Conservation (phyloP, 2,888 invertebrate genomes). For the Ichneumon xanthorius region DNA sequence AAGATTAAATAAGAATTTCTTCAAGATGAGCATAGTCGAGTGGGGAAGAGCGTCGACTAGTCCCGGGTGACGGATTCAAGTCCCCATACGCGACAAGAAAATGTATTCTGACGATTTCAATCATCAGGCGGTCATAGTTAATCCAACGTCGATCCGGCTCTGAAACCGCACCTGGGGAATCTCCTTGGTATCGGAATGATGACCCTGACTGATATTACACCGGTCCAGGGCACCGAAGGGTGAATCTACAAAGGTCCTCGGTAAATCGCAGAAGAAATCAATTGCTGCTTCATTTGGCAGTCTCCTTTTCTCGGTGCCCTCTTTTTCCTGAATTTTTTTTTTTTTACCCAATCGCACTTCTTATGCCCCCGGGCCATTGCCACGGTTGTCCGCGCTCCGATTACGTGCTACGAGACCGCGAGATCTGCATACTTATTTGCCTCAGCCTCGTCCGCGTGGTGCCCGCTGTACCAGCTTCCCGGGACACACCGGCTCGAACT, state of each 20-base stretch:
- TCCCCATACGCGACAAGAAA: not conserved
- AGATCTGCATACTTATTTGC: conserved; percentile 37
- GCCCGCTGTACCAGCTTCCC: conserved; percentile 14
- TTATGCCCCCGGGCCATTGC: conserved; percentile 41
- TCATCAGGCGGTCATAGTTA: not conserved
- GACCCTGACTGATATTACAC: not conserved
- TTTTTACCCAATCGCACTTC: conserved; percentile 12
- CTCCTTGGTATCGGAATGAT: not conserved
- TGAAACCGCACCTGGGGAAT: not conserved
- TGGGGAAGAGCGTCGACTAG: too few species aligned
- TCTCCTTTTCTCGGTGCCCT: not conserved
- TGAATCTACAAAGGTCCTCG: not conserved
- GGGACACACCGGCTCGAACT: conserved; percentile 22
- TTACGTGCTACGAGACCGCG: conserved; percentile 46
- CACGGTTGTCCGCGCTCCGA: conserved; percentile 22
- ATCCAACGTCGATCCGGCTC: not conserved
- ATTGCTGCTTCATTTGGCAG: not conserved
- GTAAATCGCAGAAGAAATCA: conserved; percentile 1
- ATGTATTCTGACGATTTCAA: not conserved
- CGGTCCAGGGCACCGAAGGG: not conserved
- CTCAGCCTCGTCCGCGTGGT: conserved; percentile 49
- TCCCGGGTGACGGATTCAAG: too few species aligned
- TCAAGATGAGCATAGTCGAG: too few species aligned
- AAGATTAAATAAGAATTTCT: too few species aligned
- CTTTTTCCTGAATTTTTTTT: conserved; percentile 14